Evolutionary conservation across 2,797 vertebrate species (phyloP).

Genomic region (Sparus aurata): DNA sequence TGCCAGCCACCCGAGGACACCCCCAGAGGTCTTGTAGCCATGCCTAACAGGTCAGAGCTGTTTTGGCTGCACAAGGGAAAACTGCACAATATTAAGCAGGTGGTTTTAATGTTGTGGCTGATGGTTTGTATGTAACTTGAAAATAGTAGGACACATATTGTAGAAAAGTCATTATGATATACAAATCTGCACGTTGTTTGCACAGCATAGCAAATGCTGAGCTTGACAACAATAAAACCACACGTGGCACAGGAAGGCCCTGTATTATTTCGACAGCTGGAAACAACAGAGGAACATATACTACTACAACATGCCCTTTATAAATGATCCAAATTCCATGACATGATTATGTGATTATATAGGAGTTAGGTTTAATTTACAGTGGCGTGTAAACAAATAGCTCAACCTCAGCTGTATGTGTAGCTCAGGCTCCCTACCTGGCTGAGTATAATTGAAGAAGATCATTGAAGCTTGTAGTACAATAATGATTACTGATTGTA

Average conservation of each 20-base stretch:
- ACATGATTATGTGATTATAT: conserved; percentile 53
- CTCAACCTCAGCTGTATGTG: conserved; percentile 23
- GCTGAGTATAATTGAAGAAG: conserved; percentile 39
- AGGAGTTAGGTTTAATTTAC: conserved; percentile 44
- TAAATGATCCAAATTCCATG: conserved; percentile 39
- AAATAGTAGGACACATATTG: too few relatives aligned
- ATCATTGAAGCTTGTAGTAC: conserved; percentile 57
- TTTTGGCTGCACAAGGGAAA: too few relatives aligned
- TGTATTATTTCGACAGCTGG: conserved; percentile 16
- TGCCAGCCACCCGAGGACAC: too few relatives aligned
- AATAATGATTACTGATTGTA: conserved; percentile 64
- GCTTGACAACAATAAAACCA: conserved; percentile 8
- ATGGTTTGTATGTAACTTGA: too few relatives aligned
- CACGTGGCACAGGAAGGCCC: not conserved
- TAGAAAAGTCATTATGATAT: too few relatives aligned
- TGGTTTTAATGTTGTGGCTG: too few relatives aligned
- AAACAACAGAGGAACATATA: not conserved
- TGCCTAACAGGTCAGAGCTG: too few relatives aligned
- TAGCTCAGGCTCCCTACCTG: conserved; percentile 31
- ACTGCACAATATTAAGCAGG: too few relatives aligned
- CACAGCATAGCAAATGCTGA: conserved; percentile 8
- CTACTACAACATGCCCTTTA: conserved; percentile 2
- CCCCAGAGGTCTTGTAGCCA: too few relatives aligned
- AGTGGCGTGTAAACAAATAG: conserved; percentile 52
- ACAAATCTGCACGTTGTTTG: conserved; percentile 3